Percentiles rank a stretch among this genome's conserved stretches.
Conservation (phyloP, 1,140 invertebrate species). For the Danaus melanippus region DNA sequence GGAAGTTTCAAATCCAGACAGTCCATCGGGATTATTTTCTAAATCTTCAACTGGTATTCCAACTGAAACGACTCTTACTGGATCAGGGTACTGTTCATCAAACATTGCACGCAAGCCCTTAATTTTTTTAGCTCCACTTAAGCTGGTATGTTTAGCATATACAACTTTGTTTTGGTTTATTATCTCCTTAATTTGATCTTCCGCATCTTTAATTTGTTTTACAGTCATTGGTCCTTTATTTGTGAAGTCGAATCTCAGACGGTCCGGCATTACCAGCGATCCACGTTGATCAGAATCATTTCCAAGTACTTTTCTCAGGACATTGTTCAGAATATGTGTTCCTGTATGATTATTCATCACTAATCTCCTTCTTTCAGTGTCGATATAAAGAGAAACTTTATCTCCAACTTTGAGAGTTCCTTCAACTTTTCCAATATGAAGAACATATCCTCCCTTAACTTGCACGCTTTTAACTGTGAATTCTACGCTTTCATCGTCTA, state of each 20-base stretch:
- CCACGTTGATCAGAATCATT: conserved; percentile 96
- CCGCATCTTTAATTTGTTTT: conserved; percentile 89
- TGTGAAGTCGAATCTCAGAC: conserved; percentile 97
- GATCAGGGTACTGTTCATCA: conserved; percentile 98
- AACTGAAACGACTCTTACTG: conserved; percentile 96
- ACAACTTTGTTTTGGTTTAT: conserved; percentile 87
- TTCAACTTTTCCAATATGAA: conserved; percentile 93
- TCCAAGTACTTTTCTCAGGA: conserved; percentile 89
- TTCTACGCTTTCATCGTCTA: conserved; percentile 89
- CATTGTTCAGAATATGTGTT: conserved; percentile 97
- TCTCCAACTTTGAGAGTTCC: conserved; percentile 91
- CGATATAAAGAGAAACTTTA: conserved; percentile 85
- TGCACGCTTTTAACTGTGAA: conserved; percentile 96
- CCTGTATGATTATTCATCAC: conserved; percentile 99
- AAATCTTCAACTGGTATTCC: conserved; percentile 94
- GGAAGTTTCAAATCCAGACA: conserved; percentile 86
- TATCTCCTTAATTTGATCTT: conserved; percentile 85
- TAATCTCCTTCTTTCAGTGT: conserved; percentile 85
- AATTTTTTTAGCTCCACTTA: conserved; percentile 91
- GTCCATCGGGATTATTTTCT: conserved; percentile 86
- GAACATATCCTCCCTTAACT: conserved; percentile 95
- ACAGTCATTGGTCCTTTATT: conserved; percentile 93
- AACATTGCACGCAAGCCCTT: conserved; percentile 98
- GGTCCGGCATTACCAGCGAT: conserved; percentile 98
- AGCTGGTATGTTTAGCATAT: conserved; percentile 90